A percentile compares a stretch with the other conserved stretches of the same genome.
Conservation (phyloP, 2,797 vertebrate species). For the Gobio occitaniae region DNA sequence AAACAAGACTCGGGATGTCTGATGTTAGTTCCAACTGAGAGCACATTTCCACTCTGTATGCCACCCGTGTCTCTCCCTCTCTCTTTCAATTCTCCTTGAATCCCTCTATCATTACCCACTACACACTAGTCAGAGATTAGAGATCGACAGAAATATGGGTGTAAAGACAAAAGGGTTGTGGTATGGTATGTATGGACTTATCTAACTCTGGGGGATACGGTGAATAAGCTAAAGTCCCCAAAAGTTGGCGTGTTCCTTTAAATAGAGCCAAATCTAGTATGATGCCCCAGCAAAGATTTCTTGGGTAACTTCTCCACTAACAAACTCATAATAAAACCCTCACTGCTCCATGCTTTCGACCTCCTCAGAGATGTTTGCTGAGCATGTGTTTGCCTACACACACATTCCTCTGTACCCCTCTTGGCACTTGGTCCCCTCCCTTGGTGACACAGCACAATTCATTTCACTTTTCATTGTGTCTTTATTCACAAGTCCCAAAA, state of each 20-base stretch:
- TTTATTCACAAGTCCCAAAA: conserved; percentile 55
- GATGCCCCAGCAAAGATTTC: neutral
- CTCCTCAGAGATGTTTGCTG: conserved; percentile 35
- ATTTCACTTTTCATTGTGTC: conserved; percentile 49
- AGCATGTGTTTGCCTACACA: neutral
- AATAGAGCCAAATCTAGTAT: neutral
- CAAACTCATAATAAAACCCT: conserved; percentile 22
- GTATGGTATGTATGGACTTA: too few relatives aligned
- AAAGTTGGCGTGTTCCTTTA: too few relatives aligned
- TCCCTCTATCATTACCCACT: conserved; percentile 12
- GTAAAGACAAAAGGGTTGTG: neutral
- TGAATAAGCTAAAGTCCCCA: too few relatives aligned
- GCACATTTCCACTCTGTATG: conserved; percentile 18
- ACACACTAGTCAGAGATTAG: conserved; percentile 10
- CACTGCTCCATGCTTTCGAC: neutral
- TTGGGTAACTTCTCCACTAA: neutral
- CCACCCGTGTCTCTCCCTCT: conserved; percentile 4
- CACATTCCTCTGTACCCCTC: conserved; percentile 27
- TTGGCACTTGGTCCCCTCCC: conserved; percentile 7
- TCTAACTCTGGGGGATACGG: too few relatives aligned
- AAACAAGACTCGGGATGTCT: conserved; percentile 19
- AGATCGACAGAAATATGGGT: neutral
- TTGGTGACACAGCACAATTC: conserved; percentile 37
- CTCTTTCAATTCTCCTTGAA: conserved; percentile 20
- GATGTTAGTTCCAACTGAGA: conserved; percentile 31